Base-by-base conservation (phyloP, 2,797 vertebrate species). In the Micromesistius poutassou region DNA sequence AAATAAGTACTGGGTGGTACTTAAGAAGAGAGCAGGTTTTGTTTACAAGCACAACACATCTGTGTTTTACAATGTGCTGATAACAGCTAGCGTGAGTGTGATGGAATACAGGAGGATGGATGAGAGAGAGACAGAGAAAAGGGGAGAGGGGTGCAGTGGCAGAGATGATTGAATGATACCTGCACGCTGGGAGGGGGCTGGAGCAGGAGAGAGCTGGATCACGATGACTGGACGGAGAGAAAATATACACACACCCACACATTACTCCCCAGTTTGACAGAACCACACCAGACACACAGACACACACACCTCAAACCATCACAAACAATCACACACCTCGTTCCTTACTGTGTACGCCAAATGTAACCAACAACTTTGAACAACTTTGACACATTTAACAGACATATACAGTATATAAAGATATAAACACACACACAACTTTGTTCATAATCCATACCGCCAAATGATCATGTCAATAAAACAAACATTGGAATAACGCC, bases 161-260 rank as follows among this genome's bases (percentile, higher is more conserved):
- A 93, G 90, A 91, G 89, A 89, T 87, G 91, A 88, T 86, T 92
- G 90, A 93, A 93, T 94, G 95, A 95, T 98, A 98, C 97, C 97
- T 98, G 97, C 96, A 94, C 97, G 96, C 91, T 98, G 97, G 95
- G 96, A 97, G 90, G 96, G 97, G 92, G 96, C 97, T 96, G 97
- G 97, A 97, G 96, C 96, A 94, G 96, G 96, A 95, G 96, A 97
- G 96, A 98, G 97, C 96, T 96, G 97, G 97, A 98, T 97, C 95
- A 98, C 96, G 96, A 98, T 97, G 96, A 98, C 97, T 98, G 94
- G 94, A 94, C 95, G 91, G 93, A 93, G 94, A 91, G 91, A 94
- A 90, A 94, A 94, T 93, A 95, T 88, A 95, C 91, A 95, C 93
- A 95, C 87, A 73, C 91, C 92, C 91, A 81, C 91, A 94, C 94